These are phyloP conservation scores for Daphoenositta chrysoptera DNA, from an alignment of 2,113 vertebrate species.

Conservation along the genomic window DNA sequence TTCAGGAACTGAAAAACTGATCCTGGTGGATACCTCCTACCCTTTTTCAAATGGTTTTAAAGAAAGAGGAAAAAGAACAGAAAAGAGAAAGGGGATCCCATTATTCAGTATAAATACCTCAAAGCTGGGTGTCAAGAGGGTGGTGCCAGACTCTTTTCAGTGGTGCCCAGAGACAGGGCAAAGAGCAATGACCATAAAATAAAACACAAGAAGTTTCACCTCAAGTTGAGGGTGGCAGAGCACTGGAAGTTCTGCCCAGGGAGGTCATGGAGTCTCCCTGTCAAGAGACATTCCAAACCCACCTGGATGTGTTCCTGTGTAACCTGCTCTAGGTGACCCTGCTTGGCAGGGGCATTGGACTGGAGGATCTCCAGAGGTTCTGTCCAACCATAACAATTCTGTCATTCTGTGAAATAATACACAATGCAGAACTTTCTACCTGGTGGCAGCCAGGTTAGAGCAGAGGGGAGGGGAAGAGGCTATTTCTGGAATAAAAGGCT, in stretches of 20 bases:
- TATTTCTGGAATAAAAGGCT: not conserved
- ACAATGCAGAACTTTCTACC: not conserved
- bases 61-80: not conserved
- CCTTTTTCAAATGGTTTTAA: not conserved
- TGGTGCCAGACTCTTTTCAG: not conserved
- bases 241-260: not conserved
- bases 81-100: not conserved
- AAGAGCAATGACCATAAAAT: not conserved
- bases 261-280: not conserved
- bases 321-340: not conserved
- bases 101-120: not conserved
- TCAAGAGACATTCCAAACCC: not conserved
- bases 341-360: not conserved
- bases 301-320: rapidly evolving
- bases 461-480: not conserved
- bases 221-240: not conserved
- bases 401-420: not conserved
- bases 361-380: not conserved
- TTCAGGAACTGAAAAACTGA: not conserved
- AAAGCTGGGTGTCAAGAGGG: not conserved
- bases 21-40: not conserved
- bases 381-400: rapidly evolving
- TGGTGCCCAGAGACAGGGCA: rapidly evolving
- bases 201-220: not conserved
- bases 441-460: not conserved